Percentiles rank a stretch among this genome's conserved stretches.
phyloP scores from a whole-genome alignment of 1,140 invertebrate genomes.

The Apis florea region DNA sequence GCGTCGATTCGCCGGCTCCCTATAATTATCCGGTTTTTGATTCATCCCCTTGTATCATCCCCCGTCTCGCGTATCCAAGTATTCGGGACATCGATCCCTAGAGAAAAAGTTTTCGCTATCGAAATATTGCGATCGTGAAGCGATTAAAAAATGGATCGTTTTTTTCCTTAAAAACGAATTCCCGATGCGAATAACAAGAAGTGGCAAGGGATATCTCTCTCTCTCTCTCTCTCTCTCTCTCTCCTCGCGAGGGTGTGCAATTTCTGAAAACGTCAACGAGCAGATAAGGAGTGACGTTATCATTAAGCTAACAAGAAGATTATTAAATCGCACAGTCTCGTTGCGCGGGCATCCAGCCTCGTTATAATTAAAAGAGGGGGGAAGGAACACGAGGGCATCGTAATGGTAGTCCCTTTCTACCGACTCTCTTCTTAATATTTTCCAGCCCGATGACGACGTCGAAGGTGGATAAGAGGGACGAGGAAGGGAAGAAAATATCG shows the following conservation, averaged over 20 bases:
- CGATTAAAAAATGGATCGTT: too few relatives aligned
- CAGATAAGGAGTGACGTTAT: conserved; percentile 25
- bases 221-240: too few relatives aligned
- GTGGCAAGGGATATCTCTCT: too few relatives aligned
- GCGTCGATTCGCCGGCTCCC: neutral
- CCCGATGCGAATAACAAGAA: too few relatives aligned
- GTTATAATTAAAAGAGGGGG: conserved; percentile 38
- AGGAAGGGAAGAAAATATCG: neutral
- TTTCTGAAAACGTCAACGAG: neutral
- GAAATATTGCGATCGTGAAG: too few relatives aligned
- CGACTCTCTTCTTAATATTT: conserved; percentile 34
- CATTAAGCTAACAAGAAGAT: conserved; percentile 39
- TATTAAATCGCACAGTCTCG: conserved; percentile 35
- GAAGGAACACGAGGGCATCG: neutral
- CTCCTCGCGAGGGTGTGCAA: neutral
- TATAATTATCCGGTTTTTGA: conserved; percentile 33
- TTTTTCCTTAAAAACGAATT: too few relatives aligned
- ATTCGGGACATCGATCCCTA: too few relatives aligned
- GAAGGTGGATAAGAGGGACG: neutral
- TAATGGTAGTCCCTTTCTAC: conserved; percentile 12
- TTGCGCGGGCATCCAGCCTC: neutral
- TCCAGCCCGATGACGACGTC: conserved; percentile 8
- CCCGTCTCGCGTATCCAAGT: too few relatives aligned
- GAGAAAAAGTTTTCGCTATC: too few relatives aligned
- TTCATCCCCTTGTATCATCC: neutral